Evolutionary conservation across 2,797 vertebrate genomes (phyloP).

Genomic region (Melanotaenia trifasciata): DNA sequence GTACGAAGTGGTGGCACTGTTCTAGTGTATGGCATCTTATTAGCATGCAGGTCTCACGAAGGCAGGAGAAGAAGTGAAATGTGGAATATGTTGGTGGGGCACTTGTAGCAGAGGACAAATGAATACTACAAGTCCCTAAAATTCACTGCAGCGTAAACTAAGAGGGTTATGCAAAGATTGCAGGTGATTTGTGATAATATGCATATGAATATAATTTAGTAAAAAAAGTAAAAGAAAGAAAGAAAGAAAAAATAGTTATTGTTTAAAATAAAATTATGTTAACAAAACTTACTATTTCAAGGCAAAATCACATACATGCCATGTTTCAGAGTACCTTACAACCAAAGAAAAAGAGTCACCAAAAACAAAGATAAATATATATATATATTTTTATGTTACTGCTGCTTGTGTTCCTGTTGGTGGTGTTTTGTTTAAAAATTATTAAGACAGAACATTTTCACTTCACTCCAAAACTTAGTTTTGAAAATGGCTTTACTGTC

Average conservation of each 20-base stretch:
- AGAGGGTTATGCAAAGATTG: too few species aligned
- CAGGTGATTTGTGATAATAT: background rate
- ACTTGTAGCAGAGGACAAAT: slow-evolving; percentile 14
- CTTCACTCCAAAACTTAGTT: background rate
- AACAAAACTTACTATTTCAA: background rate
- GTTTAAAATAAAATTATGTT: background rate
- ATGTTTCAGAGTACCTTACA: background rate
- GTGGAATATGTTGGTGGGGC: slow-evolving; percentile 10
- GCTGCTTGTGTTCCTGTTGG: background rate
- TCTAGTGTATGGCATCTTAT: slow-evolving; percentile 34
- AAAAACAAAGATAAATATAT: background rate
- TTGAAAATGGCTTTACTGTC: background rate
- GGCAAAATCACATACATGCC: background rate
- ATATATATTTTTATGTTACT: background rate
- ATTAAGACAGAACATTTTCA: background rate
- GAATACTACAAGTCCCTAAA: background rate
- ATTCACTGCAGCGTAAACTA: background rate
- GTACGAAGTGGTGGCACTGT: slow-evolving; percentile 29
- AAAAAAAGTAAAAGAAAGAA: background rate
- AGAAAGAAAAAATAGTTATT: background rate
- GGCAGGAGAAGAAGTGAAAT: slow-evolving; percentile 22
- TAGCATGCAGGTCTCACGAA: slow-evolving; percentile 22
- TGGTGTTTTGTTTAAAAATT: background rate
- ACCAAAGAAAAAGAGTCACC: background rate
- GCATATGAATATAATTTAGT: background rate